A percentile compares a stretch with the other conserved stretches of the same genome.
Conservation (phyloP, 2,113 vertebrate species). For the Scolopax mira region DNA sequence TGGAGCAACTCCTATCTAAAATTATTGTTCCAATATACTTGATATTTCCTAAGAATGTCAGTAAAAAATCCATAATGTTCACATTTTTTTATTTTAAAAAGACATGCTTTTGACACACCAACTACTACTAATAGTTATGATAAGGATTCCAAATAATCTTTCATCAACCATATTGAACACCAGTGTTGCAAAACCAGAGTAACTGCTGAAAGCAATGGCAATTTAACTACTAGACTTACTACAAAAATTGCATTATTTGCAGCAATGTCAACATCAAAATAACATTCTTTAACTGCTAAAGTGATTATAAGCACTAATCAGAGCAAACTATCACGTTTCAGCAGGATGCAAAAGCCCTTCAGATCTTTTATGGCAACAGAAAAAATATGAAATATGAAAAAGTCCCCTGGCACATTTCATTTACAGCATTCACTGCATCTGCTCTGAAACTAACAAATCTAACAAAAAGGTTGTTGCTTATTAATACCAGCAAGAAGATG, state of each 20-base stretch:
- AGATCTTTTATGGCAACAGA: background rate
- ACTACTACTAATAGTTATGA: background rate
- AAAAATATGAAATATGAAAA: background rate
- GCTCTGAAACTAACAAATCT: background rate
- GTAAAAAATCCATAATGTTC: background rate
- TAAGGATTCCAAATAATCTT: background rate
- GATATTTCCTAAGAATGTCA: background rate
- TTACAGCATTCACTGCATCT: background rate
- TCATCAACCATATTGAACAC: background rate
- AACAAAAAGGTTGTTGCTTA: background rate
- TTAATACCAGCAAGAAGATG: background rate
- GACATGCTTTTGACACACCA: background rate
- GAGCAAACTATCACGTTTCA: background rate
- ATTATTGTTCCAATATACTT: background rate
- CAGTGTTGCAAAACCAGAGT: background rate
- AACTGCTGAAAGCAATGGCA: background rate
- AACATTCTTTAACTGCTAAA: background rate
- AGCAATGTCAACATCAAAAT: background rate
- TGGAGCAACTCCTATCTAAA: background rate
- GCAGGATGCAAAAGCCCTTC: background rate
- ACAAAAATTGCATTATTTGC: background rate
- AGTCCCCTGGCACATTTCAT: background rate
- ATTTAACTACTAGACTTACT: background rate
- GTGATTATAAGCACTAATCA: background rate
- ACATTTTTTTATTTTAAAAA: background rate